Evolutionary conservation across 2,888 invertebrate genomes (phyloP), one percentile per base, ranked within the genome.

Genomic region (Cryptocheilus praepositus): DNA sequence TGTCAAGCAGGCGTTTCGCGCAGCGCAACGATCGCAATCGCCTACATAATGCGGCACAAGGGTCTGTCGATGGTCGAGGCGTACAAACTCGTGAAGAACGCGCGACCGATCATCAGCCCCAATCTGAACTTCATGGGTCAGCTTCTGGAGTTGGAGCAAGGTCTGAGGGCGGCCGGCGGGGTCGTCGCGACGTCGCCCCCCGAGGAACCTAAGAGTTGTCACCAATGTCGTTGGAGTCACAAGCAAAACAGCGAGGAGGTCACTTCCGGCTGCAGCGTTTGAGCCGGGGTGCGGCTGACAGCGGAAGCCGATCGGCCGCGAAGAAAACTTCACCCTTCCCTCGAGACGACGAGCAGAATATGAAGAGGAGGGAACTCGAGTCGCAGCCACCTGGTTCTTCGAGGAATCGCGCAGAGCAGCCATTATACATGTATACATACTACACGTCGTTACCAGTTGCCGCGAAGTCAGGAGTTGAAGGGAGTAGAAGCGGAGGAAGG

Each of bases 1-100:
- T 98, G 98, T 89, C 98, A 98, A 85, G 98, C 97, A 59, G 98
- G 98, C 60, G 95, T 98, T 58, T 98, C 97, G 63, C 92, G 98
- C 77, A 97, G 97, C 75, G 97, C 98, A 72, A 98, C 98, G 72
- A 93, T 98, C 86, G 96, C 97, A 85, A 97, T 98, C 85, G 97
- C 98, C 57, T 98, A 96, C 90, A 92, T 98, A 82, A 97, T 98
- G 96, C 94, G 95, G 83, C 95, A 95, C 89, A 94, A 94, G 86
- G 92, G 93, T 69, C 89, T 96, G 88, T 93, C 94, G 46, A 95
- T 95, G 91, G 92, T 95, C 53, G 96, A 98, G 85, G 97, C 97
- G 0, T 97, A 95, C 90, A 93, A 94, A 81, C 92, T 94, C 86
- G 98, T 98, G 64, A 95, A 96, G 87, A 92, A 93, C 76, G 94